phyloP scores from a whole-genome alignment of 2,797 vertebrate species.

The Pyrocephalus nanus region DNA sequence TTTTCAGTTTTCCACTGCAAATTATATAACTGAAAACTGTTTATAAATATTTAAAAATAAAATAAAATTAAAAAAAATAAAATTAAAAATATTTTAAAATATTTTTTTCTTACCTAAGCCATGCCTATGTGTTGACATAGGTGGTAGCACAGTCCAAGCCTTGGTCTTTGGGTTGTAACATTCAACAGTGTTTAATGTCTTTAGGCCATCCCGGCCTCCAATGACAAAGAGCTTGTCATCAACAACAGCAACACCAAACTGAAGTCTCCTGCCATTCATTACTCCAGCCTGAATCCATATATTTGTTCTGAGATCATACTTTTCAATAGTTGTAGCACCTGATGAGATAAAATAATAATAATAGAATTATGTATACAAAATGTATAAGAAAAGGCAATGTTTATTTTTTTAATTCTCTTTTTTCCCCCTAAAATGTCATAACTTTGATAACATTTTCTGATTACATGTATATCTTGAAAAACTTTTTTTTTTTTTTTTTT shows the following conservation, averaged over 20 bases:
- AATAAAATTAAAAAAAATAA: too few relatives aligned
- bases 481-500: background rate
- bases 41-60: background rate
- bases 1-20: background rate
- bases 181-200: conserved; percentile 82
- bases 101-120: conserved; percentile 79
- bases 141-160: conserved; percentile 80
- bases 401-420: background rate
- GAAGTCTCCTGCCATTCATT: conserved; percentile 80
- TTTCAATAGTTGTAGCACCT: conserved; percentile 83
- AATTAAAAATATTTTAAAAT: too few relatives aligned
- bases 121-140: conserved; percentile 83
- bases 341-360: conserved; percentile 67
- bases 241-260: conserved; percentile 82
- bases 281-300: conserved; percentile 81
- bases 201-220: conserved; percentile 82
- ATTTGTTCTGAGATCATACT: conserved; percentile 82
- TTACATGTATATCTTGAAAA: background rate
- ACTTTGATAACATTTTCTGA: background rate
- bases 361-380: background rate
- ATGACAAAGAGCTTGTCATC: conserved; percentile 83
- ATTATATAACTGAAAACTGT: background rate
- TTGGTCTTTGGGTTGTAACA: conserved; percentile 83
- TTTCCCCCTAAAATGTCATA: background rate
- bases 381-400: background rate